phyloP scores from a whole-genome alignment of 2,113 vertebrate genomes.

The Tychaedon coryphoeus region DNA sequence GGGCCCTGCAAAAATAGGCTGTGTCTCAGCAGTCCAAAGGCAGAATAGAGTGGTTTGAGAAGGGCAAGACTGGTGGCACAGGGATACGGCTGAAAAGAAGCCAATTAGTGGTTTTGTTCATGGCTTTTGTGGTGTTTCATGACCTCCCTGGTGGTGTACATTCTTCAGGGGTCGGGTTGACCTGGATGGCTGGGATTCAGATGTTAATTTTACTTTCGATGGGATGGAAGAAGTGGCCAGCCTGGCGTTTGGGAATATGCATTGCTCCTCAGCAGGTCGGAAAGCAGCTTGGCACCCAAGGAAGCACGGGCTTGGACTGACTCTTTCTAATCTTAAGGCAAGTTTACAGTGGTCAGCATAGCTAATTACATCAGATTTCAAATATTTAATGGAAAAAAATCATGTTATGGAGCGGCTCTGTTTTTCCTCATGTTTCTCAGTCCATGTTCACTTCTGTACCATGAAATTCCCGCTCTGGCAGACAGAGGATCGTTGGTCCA shows the following conservation, averaged over 20 bases:
- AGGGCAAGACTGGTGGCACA: background rate
- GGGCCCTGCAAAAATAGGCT: conserved; percentile 32
- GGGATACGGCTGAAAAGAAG: background rate
- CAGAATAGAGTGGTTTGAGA: background rate
- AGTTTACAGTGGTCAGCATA: background rate
- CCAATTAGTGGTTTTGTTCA: background rate
- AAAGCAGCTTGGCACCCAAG: background rate
- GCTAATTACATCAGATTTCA: background rate
- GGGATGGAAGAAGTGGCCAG: background rate
- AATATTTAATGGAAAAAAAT: background rate
- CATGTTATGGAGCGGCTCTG: background rate
- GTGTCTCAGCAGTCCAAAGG: background rate
- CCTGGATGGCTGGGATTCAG: background rate
- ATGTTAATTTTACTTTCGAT: background rate
- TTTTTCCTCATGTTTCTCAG: background rate
- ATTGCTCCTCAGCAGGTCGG: background rate
- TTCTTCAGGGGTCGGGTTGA: background rate
- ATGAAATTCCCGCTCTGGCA: background rate
- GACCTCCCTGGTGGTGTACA: background rate
- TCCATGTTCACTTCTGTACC: background rate
- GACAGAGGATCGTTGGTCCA: rapidly evolving
- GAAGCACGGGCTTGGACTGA: background rate
- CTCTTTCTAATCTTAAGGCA: background rate
- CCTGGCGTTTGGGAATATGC: background rate
- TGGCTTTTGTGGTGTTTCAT: background rate